Conservation (phyloP, 2,797 vertebrate species). For the Hippocampus kuda region DNA sequence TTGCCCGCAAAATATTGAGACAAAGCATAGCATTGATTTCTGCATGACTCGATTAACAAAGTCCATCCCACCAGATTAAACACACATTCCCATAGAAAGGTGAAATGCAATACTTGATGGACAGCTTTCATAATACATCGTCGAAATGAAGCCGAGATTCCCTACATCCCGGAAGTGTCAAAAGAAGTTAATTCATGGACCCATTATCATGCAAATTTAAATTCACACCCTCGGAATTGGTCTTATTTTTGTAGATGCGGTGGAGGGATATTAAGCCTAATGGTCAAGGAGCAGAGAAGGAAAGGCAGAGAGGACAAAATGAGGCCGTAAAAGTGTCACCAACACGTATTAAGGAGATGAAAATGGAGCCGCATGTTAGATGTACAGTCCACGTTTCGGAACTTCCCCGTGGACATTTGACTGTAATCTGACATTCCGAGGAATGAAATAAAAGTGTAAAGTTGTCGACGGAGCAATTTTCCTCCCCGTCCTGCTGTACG, state of each 20-base stretch:
- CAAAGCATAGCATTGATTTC: constrained; percentile 2
- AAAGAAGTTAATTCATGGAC: not conserved
- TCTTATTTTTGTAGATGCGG: not conserved
- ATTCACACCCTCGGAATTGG: not conserved
- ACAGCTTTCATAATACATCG: not conserved
- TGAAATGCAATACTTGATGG: not conserved
- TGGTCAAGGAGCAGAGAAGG: constrained; percentile 4
- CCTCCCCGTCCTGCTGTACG: not conserved
- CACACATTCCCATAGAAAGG: not conserved
- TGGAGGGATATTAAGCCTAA: constrained; percentile 3
- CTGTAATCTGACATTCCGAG: constrained; percentile 3
- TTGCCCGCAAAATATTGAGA: constrained; percentile 1
- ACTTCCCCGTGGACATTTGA: not conserved
- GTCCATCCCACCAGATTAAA: not conserved
- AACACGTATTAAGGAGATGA: constrained; percentile 4
- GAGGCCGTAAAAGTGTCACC: constrained; percentile 4
- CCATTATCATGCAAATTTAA: not conserved
- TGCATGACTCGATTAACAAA: not conserved
- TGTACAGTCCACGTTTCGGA: not conserved
- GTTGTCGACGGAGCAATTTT: not conserved
- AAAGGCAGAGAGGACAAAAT: not conserved
- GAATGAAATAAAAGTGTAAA: not conserved
- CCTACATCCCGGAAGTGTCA: not conserved
- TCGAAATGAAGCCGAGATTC: not conserved
- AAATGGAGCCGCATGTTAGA: not conserved